phyloP scores from a whole-genome alignment of 2,113 vertebrate genomes.

The Aleadryas rufinucha region DNA sequence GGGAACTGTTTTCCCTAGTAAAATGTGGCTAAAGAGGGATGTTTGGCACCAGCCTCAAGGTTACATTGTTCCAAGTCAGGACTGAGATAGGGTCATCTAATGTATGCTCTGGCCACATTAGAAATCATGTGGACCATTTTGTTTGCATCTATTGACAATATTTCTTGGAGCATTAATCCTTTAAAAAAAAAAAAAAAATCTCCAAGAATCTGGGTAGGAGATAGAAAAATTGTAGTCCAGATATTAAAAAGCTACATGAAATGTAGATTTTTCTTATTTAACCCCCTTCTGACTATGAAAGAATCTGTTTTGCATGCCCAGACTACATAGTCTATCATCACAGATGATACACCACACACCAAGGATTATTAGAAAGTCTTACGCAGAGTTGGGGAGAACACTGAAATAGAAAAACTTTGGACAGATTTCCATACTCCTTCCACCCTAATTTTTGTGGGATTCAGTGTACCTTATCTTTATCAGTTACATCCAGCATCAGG shows the following conservation, averaged over 20 bases:
- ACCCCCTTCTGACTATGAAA: background rate
- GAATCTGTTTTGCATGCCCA: background rate
- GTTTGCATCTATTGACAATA: background rate
- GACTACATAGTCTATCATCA: background rate
- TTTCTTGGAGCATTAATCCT: background rate
- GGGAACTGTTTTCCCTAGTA: background rate
- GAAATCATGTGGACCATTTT: background rate
- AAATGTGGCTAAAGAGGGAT: background rate
- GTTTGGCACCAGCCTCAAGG: background rate
- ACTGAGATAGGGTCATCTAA: background rate
- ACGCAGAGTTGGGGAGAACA: background rate
- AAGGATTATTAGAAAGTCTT: background rate
- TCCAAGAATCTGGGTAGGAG: background rate
- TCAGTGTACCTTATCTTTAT: background rate
- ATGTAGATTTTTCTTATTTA: background rate
- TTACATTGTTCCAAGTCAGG: background rate
- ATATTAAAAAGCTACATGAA: background rate
- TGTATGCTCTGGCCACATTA: background rate
- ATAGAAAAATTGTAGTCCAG: background rate
- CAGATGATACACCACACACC: background rate
- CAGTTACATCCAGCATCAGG: background rate
- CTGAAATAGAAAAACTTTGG: background rate
- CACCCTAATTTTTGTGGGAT: background rate
- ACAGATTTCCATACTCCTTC: background rate
- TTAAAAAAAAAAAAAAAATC: background rate